Conservation (phyloP, 2,797 vertebrate genomes). For the Bufotes viridis region DNA sequence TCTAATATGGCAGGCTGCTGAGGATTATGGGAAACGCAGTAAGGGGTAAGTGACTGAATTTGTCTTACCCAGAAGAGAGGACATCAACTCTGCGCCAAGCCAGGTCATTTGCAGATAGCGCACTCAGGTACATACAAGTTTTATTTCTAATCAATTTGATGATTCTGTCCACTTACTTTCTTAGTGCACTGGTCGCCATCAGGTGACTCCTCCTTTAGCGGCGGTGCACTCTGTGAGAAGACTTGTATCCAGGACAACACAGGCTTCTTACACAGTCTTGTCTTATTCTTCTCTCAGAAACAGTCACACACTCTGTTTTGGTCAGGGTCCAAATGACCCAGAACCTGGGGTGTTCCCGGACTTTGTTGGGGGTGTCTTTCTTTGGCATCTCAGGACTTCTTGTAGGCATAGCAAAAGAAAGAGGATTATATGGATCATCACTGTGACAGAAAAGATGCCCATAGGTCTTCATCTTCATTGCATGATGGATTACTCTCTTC, state of each 20-base stretch:
- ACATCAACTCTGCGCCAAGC: too few species aligned
- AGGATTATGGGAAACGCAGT: too few species aligned
- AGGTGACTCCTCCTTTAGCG: background rate
- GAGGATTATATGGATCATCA: conserved; percentile 51
- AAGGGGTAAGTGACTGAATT: too few species aligned
- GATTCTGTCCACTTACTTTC: conserved; percentile 16
- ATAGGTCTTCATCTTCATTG: conserved; percentile 37
- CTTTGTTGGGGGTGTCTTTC: background rate
- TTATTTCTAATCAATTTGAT: too few species aligned
- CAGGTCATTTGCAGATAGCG: too few species aligned
- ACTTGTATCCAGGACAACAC: conserved; percentile 13
- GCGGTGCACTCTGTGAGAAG: background rate
- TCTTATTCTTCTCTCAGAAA: background rate
- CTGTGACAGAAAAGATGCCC: conserved; percentile 29
- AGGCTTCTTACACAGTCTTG: background rate
- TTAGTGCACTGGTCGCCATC: background rate
- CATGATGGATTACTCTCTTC: background rate
- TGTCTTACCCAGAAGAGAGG: too few species aligned
- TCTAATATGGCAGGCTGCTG: too few species aligned
- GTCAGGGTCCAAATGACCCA: background rate
- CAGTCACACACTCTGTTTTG: background rate
- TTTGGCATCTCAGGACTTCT: background rate
- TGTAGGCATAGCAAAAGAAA: conserved; percentile 37
- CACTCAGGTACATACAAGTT: too few species aligned
- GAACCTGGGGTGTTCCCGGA: background rate